Base-by-base conservation (phyloP, 1,140 invertebrate species). In the Aphelinus atriplicis region DNA sequence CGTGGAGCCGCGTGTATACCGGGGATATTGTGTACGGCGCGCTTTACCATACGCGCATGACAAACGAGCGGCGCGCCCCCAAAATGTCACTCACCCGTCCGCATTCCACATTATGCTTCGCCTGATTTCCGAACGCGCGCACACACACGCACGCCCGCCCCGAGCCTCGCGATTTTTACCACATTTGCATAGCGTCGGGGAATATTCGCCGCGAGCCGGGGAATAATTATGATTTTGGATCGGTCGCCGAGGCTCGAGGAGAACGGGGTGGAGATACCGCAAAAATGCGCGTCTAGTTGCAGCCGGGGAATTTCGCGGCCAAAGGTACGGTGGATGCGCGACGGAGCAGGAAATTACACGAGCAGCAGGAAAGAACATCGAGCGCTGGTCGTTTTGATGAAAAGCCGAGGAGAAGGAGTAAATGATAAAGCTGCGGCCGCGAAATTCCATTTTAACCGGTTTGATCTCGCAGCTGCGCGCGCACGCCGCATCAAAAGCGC, bases 11-110 rank as follows among this genome's bases (percentile, higher is more conserved):
- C 26, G 26, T 26, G 26, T 26, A 26, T 26, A 26, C 42, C 55
- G 58, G n/a, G 48, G 65, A 67, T 48, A 62, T 6, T 45, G 68
- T n/a, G 57, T 3, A 9, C 51, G 68, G 26, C 26, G 26, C 26
- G 26, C 60, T 26, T 43, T 43, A 53, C 65, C 53, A 53, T 55
- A 10, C 9, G 26, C 63, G 3, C 70, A 75, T 85, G 85, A 87
- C 84, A 85, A 86, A 87, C 85, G 85, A 87, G 79, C 83, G 78
- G 77, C 79, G 80, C 80, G 84, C 77, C 84, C 85, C 82, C 81
- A 77, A 87, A 87, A 87, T 75, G 85, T 87, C 85, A 84, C 81
- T 87, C 85, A 85, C 80, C 74, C 78, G 73, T 79, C 71, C 79
- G 74, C 81, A 84, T 84, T 84, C 84, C 83, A 79, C 76, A 81